These are phyloP conservation scores for Lacanobia wlatinum DNA, from an alignment of 2,888 invertebrate genomes.

Conservation along the genomic window DNA sequence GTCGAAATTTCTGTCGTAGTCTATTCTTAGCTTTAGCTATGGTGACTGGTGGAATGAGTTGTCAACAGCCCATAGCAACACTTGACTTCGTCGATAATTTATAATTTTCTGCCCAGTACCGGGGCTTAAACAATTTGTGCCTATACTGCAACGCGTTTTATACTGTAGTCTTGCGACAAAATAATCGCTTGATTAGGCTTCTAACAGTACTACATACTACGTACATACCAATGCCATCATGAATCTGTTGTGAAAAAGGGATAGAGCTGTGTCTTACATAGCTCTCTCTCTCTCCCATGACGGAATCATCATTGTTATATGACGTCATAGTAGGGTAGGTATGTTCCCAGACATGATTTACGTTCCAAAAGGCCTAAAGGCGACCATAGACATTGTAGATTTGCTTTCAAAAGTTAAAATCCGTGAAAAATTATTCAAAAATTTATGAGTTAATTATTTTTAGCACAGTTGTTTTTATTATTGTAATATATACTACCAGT, in stretches of 20 bases:
- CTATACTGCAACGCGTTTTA: slow-evolving; percentile 32
- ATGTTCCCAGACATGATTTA: background rate
- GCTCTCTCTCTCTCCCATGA: too few relatives aligned
- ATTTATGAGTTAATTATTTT: slow-evolving; percentile 16
- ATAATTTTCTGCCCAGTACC: background rate
- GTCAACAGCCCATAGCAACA: background rate
- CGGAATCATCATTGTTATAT: too few relatives aligned
- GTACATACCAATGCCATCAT: too few relatives aligned
- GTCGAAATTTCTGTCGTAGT: too few relatives aligned
- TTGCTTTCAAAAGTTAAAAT: background rate
- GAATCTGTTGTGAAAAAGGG: too few relatives aligned
- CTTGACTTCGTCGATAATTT: background rate
- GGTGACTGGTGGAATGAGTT: background rate
- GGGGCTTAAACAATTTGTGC: slow-evolving; percentile 33
- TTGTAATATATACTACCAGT: slow-evolving; percentile 13
- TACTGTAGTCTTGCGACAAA: slow-evolving; percentile 17
- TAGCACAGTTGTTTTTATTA: slow-evolving; percentile 17
- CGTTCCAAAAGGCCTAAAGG: background rate
- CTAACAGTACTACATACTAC: background rate
- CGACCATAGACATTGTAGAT: background rate
- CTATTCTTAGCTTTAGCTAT: too few relatives aligned
- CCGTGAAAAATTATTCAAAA: slow-evolving; percentile 7
- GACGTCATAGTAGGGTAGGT: too few relatives aligned
- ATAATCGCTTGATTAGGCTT: slow-evolving; percentile 18
- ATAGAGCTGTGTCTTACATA: too few relatives aligned